Conservation (phyloP, 2,797 vertebrate species). For the Phrynocephalus vlangalii region DNA sequence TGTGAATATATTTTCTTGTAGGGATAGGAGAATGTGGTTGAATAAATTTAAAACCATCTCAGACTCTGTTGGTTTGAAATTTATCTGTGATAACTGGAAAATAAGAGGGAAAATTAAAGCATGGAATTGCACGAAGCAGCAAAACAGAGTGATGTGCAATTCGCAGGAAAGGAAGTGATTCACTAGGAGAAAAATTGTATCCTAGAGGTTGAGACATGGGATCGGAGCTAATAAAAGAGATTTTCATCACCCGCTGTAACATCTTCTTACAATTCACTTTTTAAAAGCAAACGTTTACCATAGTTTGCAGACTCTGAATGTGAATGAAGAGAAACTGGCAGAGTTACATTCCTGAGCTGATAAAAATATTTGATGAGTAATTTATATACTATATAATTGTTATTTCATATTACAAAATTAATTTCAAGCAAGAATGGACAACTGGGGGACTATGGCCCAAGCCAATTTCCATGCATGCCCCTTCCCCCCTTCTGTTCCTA, state of each 20-base stretch:
- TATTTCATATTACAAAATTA: no score
- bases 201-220: fast-evolving
- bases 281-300: no score
- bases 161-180: background rate
- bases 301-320: background rate
- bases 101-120: background rate
- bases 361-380: fast-evolving
- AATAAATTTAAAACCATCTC: constrained; percentile 40
- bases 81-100: background rate
- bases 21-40: constrained; percentile 3
- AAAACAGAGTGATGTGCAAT: background rate
- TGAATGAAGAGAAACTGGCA: background rate
- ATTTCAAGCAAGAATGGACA: background rate
- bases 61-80: constrained; percentile 33
- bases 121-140: background rate
- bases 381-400: background rate
- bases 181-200: background rate
- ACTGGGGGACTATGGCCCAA: background rate
- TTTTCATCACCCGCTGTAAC: background rate
- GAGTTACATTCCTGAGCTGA: no score
- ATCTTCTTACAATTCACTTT: no score
- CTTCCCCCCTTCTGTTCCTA: background rate
- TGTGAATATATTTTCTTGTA: constrained; percentile 32
- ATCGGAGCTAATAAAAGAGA: background rate
- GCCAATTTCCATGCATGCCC: background rate